Evolutionary conservation across 2,113 vertebrate genomes (phyloP).

Genomic region (Oryzias melastigma): DNA sequence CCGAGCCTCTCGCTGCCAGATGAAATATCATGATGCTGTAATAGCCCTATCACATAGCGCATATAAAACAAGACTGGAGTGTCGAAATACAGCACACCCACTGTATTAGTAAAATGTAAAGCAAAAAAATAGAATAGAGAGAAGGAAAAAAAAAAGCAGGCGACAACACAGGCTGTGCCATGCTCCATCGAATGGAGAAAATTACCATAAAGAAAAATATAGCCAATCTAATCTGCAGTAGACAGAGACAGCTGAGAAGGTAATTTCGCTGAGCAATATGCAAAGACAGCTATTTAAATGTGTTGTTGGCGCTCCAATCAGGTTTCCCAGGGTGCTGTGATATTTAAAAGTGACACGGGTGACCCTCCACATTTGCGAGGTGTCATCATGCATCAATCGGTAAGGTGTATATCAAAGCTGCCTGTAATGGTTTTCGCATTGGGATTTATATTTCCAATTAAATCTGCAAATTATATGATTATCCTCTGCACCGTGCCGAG

Average conservation of each 20-base stretch:
- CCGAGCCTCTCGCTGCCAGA: conserved; percentile 38
- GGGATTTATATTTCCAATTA: conserved; percentile 84
- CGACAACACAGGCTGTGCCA: conserved; percentile 42
- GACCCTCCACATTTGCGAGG: conserved; percentile 76
- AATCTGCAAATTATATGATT: conserved; percentile 83
- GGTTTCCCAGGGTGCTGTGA: conserved; percentile 71
- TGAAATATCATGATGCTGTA: conserved; percentile 71
- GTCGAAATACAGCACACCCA: conserved; percentile 26
- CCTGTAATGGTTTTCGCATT: conserved; percentile 72
- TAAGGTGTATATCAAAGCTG: conserved; percentile 74
- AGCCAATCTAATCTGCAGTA: conserved; percentile 55
- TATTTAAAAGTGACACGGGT: conserved; percentile 79
- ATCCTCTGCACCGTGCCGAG: conserved; percentile 67
- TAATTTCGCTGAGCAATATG: conserved; percentile 61
- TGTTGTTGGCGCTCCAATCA: conserved; percentile 69
- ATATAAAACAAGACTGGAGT: conserved; percentile 50
- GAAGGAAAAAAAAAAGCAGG: conserved; percentile 28
- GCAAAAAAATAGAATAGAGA: conserved; percentile 20
- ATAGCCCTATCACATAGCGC: conserved; percentile 58
- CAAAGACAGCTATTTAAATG: conserved; percentile 69
- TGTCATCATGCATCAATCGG: conserved; percentile 77
- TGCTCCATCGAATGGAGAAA: conserved; percentile 61
- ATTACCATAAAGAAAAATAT: conserved; percentile 46
- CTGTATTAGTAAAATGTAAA: conserved; percentile 55
- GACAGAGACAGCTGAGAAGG: conserved; percentile 59